These are phyloP conservation scores for Astur gentilis DNA, from an alignment of 2,113 vertebrate genomes.

Conservation along the genomic window DNA sequence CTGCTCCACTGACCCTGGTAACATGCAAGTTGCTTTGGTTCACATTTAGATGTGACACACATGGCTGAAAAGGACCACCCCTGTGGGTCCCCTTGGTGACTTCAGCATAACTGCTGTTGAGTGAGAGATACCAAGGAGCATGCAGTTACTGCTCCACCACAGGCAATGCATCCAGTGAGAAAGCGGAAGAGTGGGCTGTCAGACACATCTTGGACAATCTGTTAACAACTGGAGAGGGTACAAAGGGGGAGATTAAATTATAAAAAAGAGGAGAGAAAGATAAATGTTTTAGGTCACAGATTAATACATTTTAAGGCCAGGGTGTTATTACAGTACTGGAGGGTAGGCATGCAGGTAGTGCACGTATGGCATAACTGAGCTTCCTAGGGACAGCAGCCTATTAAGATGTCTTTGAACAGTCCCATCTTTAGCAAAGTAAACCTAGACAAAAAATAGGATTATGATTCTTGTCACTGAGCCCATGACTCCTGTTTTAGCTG, in stretches of 20 bases:
- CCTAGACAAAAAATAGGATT: background rate
- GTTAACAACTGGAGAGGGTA: background rate
- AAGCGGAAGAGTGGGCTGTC: background rate
- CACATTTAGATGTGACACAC: background rate
- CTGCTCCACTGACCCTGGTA: background rate
- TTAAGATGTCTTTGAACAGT: background rate
- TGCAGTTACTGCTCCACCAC: background rate
- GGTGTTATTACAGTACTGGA: background rate
- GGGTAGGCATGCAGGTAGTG: background rate
- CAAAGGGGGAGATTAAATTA: background rate
- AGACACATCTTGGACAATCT: background rate
- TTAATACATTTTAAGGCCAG: background rate
- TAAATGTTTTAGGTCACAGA: background rate
- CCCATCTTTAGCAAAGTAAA: background rate
- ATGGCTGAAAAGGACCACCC: background rate
- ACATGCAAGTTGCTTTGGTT: background rate
- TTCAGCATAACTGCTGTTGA: background rate
- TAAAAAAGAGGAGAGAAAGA: background rate
- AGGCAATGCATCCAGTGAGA: background rate
- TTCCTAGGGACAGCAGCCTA: rapidly evolving
- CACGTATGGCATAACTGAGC: background rate
- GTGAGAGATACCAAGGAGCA: background rate
- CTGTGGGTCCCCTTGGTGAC: background rate
- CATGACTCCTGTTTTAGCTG: background rate
- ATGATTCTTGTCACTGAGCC: background rate